Evolutionary conservation across 2,797 vertebrate genomes (phyloP).

Genomic region (Mastacembelus armatus): DNA sequence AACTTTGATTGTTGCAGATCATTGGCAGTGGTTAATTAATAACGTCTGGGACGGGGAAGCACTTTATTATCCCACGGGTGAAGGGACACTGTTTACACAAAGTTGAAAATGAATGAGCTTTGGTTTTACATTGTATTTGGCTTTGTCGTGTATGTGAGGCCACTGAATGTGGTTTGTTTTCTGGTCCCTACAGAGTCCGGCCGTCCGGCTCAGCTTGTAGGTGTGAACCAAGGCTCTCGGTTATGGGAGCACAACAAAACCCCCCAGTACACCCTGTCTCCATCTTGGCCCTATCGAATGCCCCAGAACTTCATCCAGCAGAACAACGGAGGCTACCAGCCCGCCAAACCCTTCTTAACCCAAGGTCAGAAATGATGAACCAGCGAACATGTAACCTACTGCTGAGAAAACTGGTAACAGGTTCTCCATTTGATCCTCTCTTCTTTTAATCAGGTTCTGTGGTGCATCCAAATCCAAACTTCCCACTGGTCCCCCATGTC

Average conservation of each 20-base stretch:
- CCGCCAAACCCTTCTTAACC: conserved; percentile 91
- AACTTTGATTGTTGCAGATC: too few species aligned
- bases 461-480: conserved; percentile 91
- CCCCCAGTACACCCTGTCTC: conserved; percentile 88
- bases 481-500: conserved; percentile 92
- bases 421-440: neutral
- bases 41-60: neutral
- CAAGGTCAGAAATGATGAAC: conserved; percentile 89
- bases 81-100: neutral
- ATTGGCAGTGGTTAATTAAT: neutral
- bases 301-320: conserved; percentile 95
- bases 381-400: neutral
- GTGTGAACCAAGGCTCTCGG: conserved; percentile 86
- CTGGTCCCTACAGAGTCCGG: conserved; percentile 85
- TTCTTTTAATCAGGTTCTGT: conserved; percentile 86
- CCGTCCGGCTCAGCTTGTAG: conserved; percentile 90
- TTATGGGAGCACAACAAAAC: conserved; percentile 91
- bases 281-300: conserved; percentile 95
- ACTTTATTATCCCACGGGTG: neutral
- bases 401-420: neutral
- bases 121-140: neutral
- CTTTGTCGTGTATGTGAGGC: neutral
- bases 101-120: neutral
- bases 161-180: conserved; percentile 2
- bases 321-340: conserved; percentile 90